Base-by-base conservation (phyloP, 1,140 invertebrate species). In the Liolophura sinensis region DNA sequence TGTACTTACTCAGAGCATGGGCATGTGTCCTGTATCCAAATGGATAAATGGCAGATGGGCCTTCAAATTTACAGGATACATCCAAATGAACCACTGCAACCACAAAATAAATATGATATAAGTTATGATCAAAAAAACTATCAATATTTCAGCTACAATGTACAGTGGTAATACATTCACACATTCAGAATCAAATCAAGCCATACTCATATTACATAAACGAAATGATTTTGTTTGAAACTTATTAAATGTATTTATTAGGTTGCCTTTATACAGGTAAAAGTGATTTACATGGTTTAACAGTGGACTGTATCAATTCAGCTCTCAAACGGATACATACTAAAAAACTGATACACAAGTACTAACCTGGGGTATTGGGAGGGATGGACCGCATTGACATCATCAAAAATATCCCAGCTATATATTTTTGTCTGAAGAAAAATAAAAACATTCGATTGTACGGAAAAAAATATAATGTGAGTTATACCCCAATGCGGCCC, bases 21-120 rank as follows among this genome's bases (percentile, higher is more conserved):
- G 97, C 98, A 82, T 99, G 97, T 0, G 92, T 93, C 65, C 97
- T 87, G 84, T 94, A 99, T 0, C 95, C 96, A 84, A 99, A 96
- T 16, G 97, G 96, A 88, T 96, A 89, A 61, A 98, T 90, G 27
- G 89, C 88, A 79, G 95, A 93, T 22, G 93, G 85, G 78, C 97
- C 93, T 25, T 85, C 86, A 47, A 96, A 78, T 15, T 59, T n/a
- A 70, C 79, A 83, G 22, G 76, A 76, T 15, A 79, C 73, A 49
- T 79, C 77, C 16, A 73, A 64, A 65, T 71, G 69, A 47, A 67
- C 64, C 22, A 71, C 77, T 80, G 66, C 7, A 76, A 70, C 55
- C 58, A 16, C 58, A 59, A 4, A 54, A 5, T 7, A n/a, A 54
- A 54, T 4, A 5, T 1, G 11, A 5, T n/a, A 6, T 46, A 65